Evolutionary conservation across 2,888 invertebrate genomes (phyloP).

Genomic region (Gerris lacustris): DNA sequence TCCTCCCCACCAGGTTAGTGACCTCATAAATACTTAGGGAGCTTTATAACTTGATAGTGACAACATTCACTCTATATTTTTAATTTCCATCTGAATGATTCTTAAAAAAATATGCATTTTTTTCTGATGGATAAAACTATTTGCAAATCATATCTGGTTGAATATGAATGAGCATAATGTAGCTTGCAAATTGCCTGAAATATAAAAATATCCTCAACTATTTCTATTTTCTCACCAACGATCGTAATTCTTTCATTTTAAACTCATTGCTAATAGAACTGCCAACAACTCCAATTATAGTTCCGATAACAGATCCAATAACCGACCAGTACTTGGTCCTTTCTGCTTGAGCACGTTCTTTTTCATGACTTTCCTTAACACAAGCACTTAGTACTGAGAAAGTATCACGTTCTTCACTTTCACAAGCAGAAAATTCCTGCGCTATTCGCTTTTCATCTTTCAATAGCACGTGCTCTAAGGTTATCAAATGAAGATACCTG

Average conservation of each 20-base stretch:
- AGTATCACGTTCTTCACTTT: conserved; percentile 60
- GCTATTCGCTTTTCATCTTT: conserved; percentile 41
- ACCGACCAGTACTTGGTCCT: conserved; percentile 75
- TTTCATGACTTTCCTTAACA: conserved; percentile 66
- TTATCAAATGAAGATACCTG: conserved; percentile 41
- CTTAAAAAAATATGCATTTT: too few relatives aligned
- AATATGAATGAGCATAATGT: too few relatives aligned
- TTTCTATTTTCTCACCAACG: conserved; percentile 39
- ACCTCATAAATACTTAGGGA: too few relatives aligned
- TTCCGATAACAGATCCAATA: conserved; percentile 57
- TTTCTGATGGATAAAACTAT: too few relatives aligned
- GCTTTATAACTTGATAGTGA: too few relatives aligned
- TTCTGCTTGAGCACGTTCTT: conserved; percentile 67
- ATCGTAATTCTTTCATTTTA: conserved; percentile 51
- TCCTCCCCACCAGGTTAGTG: too few relatives aligned
- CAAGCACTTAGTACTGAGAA: conserved; percentile 53
- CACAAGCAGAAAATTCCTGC: conserved; percentile 50
- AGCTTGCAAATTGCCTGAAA: too few relatives aligned
- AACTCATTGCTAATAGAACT: conserved; percentile 52
- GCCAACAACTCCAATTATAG: conserved; percentile 51
- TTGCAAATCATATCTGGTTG: too few relatives aligned
- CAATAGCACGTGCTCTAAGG: conserved; percentile 48
- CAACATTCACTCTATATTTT: too few relatives aligned
- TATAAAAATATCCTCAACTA: too few relatives aligned
- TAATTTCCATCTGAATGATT: too few relatives aligned